These are phyloP conservation scores for Drosophila trapezifrons DNA, from an alignment of 1,140 invertebrate genomes.

Conservation along the genomic window DNA sequence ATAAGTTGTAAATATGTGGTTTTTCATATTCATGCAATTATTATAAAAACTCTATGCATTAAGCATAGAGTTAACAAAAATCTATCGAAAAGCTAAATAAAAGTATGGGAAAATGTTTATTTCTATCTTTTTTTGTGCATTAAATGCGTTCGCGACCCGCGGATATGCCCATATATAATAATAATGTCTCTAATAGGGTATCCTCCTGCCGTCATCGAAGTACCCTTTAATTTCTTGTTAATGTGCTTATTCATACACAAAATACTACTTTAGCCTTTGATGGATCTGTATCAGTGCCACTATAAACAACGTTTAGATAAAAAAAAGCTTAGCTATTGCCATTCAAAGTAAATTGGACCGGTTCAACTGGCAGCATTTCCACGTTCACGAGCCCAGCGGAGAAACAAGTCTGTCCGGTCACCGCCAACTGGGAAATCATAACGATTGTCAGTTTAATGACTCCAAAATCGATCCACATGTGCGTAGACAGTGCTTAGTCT, in stretches of 20 bases:
- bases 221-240: conserved; percentile 2
- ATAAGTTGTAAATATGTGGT: too few species aligned
- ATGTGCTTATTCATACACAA: background rate
- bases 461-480: conserved; percentile 57
- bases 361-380: conserved; percentile 41
- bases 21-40: too few species aligned
- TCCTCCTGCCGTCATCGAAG: background rate
- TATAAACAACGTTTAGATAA: conserved; percentile 44
- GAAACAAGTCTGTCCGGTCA: conserved; percentile 47
- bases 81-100: too few species aligned
- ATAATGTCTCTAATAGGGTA: background rate
- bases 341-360: conserved; percentile 50
- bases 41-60: too few species aligned
- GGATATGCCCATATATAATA: too few species aligned
- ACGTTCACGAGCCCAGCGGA: conserved; percentile 23
- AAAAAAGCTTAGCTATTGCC: conserved; percentile 46
- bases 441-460: conserved; percentile 61
- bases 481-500: conserved; percentile 60
- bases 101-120: too few species aligned
- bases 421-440: conserved; percentile 64
- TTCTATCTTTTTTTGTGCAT: too few species aligned
- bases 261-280: conserved; percentile 39
- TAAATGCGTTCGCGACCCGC: too few species aligned
- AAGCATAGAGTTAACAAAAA: too few species aligned
- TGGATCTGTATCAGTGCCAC: conserved; percentile 34